phyloP scores from a whole-genome alignment of 2,113 vertebrate genomes.

The Poeciliopsis turrubarensis region DNA sequence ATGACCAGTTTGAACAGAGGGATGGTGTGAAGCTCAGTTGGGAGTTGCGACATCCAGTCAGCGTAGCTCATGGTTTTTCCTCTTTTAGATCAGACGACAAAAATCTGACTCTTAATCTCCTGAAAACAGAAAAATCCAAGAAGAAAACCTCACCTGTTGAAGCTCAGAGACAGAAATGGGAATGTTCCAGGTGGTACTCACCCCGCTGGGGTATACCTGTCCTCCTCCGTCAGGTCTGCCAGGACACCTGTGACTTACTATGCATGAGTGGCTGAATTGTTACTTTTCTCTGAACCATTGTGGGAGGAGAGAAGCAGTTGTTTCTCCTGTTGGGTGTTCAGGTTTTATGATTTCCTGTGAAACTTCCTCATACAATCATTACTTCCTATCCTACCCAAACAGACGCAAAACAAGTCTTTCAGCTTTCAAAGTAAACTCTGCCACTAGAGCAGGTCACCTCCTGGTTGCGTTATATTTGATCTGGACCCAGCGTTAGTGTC shows the following conservation, averaged over 20 bases:
- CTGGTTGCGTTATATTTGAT: background rate
- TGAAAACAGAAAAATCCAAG: background rate
- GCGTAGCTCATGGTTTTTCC: background rate
- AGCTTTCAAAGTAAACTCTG: background rate
- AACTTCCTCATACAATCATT: slow-evolving; percentile 38
- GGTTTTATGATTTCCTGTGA: background rate
- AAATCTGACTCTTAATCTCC: background rate
- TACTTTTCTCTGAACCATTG: background rate
- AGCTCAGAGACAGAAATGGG: background rate
- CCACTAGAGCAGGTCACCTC: background rate
- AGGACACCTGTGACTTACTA: background rate
- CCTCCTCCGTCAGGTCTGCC: background rate
- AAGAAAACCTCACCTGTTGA: background rate
- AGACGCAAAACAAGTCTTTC: background rate
- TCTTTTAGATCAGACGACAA: background rate
- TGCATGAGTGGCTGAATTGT: background rate
- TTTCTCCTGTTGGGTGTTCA: background rate
- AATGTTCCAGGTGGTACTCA: slow-evolving; percentile 10
- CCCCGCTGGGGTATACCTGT: background rate
- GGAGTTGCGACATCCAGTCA: slow-evolving; percentile 65
- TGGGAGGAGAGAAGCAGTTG: slow-evolving; percentile 1
- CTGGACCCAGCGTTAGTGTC: background rate
- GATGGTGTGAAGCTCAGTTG: slow-evolving; percentile 23
- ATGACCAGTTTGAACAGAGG: slow-evolving; percentile 54
- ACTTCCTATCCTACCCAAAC: background rate